phyloP scores from a whole-genome alignment of 1,140 invertebrate species.

The Diorhabda elongata region DNA sequence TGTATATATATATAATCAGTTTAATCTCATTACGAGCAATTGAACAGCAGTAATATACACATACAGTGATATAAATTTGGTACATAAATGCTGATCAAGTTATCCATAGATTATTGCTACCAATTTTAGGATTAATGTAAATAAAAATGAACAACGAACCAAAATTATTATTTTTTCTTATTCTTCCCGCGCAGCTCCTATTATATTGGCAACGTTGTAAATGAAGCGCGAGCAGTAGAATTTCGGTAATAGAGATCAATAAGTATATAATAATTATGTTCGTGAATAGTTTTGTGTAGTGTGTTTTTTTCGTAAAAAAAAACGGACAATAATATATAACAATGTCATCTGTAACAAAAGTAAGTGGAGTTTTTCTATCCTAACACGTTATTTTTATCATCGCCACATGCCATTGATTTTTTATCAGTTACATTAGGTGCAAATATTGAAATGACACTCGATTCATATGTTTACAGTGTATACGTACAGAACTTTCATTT shows the following conservation, averaged over 20 bases:
- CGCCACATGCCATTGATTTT: background rate
- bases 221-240: constrained; percentile 9
- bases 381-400: background rate
- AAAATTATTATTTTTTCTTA: background rate
- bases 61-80: too few relatives aligned
- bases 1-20: too few relatives aligned
- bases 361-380: constrained; percentile 4
- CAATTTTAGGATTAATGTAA: too few relatives aligned
- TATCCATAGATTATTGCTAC: too few relatives aligned
- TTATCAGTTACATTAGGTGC: too few relatives aligned
- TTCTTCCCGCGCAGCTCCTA: background rate
- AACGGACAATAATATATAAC: background rate
- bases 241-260: constrained; percentile 17
- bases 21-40: too few relatives aligned
- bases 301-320: constrained; percentile 8
- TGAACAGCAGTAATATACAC: too few relatives aligned
- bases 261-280: constrained; percentile 9
- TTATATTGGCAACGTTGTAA: background rate
- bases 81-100: too few relatives aligned
- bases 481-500: too few relatives aligned
- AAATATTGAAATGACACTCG: too few relatives aligned
- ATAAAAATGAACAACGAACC: too few relatives aligned
- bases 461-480: too few relatives aligned
- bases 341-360: constrained; percentile 10
- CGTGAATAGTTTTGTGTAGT: background rate